Conservation (phyloP, 2,797 vertebrate species). For the Vespertilio murinus region DNA sequence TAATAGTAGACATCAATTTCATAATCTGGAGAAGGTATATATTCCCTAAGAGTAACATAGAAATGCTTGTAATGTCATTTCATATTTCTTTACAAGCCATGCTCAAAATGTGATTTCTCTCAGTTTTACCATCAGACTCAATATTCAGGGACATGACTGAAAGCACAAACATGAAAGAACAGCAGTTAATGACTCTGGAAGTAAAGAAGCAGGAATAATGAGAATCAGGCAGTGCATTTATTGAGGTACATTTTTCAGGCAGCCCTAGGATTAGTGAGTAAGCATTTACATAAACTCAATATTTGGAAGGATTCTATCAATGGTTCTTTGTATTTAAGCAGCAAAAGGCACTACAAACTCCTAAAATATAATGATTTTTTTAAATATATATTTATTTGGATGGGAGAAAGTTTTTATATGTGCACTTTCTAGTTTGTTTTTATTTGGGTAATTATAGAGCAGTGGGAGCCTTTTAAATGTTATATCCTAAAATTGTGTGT, state of each 20-base stretch:
- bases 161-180: background rate
- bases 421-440: background rate
- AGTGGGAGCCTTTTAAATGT: background rate
- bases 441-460: background rate
- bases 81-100: background rate
- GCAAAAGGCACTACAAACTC: background rate
- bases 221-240: background rate
- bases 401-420: background rate
- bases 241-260: slow-evolving; percentile 3
- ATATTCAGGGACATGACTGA: background rate
- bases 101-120: background rate
- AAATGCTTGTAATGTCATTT: slow-evolving; percentile 18
- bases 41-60: background rate
- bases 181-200: background rate
- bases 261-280: background rate
- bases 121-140: background rate
- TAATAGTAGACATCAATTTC: slow-evolving; percentile 35
- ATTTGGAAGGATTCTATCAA: background rate
- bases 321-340: slow-evolving; percentile 8
- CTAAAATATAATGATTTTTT: background rate
- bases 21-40: slow-evolving; percentile 4
- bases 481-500: background rate
- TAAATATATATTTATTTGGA: slow-evolving; percentile 28
- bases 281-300: background rate
- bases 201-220: background rate